Base-by-base conservation (phyloP, 2,797 vertebrate species). In the Bradypodion pumilum region DNA sequence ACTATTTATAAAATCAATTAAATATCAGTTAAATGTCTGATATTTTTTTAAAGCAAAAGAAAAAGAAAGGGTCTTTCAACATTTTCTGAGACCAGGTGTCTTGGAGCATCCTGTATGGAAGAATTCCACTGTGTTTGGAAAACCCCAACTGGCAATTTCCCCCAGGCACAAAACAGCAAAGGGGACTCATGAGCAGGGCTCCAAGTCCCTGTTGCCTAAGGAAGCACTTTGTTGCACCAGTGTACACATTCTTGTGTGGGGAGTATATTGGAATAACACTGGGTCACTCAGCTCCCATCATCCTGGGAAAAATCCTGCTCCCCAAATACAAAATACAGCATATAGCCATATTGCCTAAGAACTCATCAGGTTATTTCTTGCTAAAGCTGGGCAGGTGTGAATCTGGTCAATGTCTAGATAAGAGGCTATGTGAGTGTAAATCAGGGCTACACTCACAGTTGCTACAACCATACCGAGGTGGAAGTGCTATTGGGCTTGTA, bases 1-100 rank as follows among this genome's bases (percentile, higher is more conserved):
- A 59, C 29, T 65, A 74, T 73, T 79, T 60, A 74, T 85, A 85
- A 79, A 74, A 35, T 80, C 77, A 56, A 62, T 65, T 65, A 74
- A 52, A 74, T n/a, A 27, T 66, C 78, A 79, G 52, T 85, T 52
- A 79, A 85, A 83, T 83, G 73, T 62, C 16, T 75, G 32, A 25
- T 44, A 4, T 21, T 56, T 56, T 56, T 56, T 66, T 29, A 49
- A 82, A 62, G 73, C n/a, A 69, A 62, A 29, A 70, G 25, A 8
- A 52, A 37, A 65, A 74, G n/a, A 37, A 37, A 37, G 21, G 35
- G 32, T 73, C 27, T 37, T 16, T 49, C 44, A 29, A 4, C 25
- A 46, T 74, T 73, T 37, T 27, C 23, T 46, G 62, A 40, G 23
- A 16, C 4, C 52, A 42, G 37, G 52, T n/a, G 5, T 25, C 25